Percentiles rank a stretch among this genome's conserved stretches.
Evolutionary conservation across 2,113 vertebrate genomes (phyloP).

Genomic region (Saguinus imperator): DNA sequence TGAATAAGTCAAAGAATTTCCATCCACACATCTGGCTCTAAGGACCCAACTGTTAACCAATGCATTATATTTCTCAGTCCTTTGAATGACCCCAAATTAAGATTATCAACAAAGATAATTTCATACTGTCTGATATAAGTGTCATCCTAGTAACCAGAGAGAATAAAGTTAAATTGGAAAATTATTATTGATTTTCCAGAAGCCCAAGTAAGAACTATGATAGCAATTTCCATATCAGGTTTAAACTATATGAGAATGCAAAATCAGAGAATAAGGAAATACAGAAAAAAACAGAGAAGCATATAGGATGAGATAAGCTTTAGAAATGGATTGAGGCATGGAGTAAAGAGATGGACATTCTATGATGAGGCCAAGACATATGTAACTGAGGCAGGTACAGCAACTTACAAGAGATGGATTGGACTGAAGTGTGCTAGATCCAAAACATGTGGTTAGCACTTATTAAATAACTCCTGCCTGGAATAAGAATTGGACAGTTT

Average conservation of each 20-base stretch:
- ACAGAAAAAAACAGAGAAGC: not conserved
- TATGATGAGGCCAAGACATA: not conserved
- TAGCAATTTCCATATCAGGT: not conserved
- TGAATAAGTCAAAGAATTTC: not conserved
- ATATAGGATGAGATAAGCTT: not conserved
- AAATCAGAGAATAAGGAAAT: not conserved
- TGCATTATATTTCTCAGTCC: not conserved
- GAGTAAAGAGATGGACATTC: not conserved
- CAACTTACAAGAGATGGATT: not conserved
- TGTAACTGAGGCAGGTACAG: not conserved
- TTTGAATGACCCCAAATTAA: not conserved
- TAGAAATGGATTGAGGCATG: not conserved
- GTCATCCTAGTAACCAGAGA: not conserved
- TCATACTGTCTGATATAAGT: not conserved
- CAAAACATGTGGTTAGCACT: not conserved
- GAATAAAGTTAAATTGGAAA: not conserved
- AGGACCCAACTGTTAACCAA: not conserved
- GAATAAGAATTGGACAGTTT: not conserved
- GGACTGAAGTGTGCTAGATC: fast-evolving
- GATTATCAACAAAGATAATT: not conserved
- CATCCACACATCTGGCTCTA: not conserved
- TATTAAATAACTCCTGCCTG: not conserved
- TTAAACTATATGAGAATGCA: not conserved
- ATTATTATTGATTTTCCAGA: not conserved
- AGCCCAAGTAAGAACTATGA: not conserved